Conservation (phyloP, 2,888 invertebrate genomes). For the Atethmia centrago region DNA sequence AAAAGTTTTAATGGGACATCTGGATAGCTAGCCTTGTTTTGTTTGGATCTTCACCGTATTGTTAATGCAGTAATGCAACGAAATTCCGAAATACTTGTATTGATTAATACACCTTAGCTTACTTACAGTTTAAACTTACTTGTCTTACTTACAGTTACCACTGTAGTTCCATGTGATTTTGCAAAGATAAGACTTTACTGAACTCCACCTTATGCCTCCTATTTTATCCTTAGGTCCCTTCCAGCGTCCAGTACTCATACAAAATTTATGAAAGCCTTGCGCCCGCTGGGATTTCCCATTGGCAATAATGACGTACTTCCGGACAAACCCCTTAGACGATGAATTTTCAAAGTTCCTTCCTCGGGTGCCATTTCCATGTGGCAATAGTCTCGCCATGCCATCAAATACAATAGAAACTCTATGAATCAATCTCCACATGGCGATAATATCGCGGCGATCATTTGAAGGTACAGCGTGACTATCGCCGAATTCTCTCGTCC, state of each 20-base stretch:
- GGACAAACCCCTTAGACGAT: background rate
- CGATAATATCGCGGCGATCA: no score
- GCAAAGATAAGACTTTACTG: no score
- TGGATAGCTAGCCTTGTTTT: no score
- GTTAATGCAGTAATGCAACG: background rate
- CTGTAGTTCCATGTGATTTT: background rate
- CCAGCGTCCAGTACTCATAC: background rate
- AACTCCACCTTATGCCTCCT: background rate
- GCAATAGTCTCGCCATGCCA: no score
- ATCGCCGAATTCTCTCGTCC: no score
- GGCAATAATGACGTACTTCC: background rate
- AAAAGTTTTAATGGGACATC: background rate
- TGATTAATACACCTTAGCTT: background rate
- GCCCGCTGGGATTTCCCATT: no score
- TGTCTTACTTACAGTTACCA: background rate
- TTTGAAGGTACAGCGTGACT: no score
- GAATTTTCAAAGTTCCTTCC: background rate
- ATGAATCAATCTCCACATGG: no score
- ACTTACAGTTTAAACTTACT: background rate
- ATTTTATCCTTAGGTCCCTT: background rate
- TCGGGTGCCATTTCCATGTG: no score
- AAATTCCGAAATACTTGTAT: background rate
- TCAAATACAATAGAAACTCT: no score
- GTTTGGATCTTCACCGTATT: background rate
- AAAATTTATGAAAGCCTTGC: no score